Percentiles rank a stretch among this genome's conserved stretches.
Conservation (phyloP, 1,140 invertebrate species). For the Drosophila tsacasi region DNA sequence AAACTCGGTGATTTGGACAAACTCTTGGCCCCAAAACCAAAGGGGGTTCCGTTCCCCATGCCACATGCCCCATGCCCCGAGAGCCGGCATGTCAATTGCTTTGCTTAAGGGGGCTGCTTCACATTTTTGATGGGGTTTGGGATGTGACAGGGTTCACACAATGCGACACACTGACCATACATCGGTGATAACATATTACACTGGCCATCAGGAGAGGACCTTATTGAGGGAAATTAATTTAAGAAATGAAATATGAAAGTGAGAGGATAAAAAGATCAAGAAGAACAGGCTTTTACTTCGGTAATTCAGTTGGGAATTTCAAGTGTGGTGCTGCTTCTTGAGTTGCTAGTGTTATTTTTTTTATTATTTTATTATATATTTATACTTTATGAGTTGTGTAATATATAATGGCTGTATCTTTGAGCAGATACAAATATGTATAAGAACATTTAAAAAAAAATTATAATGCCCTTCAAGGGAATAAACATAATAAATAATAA, state of each 20-base stretch:
- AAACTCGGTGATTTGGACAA: conserved; percentile 81
- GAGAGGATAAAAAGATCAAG: neutral
- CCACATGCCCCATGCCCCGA: neutral
- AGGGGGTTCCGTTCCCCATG: neutral
- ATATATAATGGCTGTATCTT: too few relatives aligned
- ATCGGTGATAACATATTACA: conserved; percentile 40
- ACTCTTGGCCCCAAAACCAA: conserved; percentile 38
- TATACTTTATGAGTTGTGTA: too few relatives aligned
- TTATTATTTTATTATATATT: too few relatives aligned
- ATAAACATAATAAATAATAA: neutral
- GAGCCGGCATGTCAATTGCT: conserved; percentile 44
- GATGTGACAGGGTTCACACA: neutral
- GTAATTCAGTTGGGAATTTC: too few relatives aligned
- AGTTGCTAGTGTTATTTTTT: too few relatives aligned
- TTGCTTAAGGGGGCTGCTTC: conserved; percentile 12
- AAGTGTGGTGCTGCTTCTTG: too few relatives aligned
- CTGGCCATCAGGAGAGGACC: conserved; percentile 5
- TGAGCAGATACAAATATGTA: too few relatives aligned
- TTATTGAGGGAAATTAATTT: neutral
- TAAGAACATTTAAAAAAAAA: too few relatives aligned
- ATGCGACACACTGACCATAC: conserved; percentile 3
- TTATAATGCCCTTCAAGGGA: too few relatives aligned
- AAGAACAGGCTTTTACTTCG: neutral
- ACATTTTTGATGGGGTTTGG: neutral
- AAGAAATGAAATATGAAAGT: neutral